These are phyloP conservation scores for Mus caroli DNA, from an alignment of 2,797 vertebrate genomes.

Conservation along the genomic window DNA sequence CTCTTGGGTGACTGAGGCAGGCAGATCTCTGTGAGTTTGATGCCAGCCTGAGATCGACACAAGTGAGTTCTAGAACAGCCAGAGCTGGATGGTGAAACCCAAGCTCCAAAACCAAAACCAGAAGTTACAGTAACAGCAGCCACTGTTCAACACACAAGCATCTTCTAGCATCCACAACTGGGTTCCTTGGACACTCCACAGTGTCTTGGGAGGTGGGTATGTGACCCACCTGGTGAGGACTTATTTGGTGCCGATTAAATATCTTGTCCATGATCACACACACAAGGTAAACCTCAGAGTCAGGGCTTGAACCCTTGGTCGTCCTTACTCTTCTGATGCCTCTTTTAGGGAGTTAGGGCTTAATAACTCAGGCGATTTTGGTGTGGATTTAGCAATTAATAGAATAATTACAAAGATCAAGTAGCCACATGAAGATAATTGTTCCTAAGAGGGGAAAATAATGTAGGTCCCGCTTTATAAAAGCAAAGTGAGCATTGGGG, in stretches of 20 bases:
- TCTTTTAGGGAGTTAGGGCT: conserved; percentile 1
- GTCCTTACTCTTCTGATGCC: conserved; percentile 2
- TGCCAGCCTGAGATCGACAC: neutral
- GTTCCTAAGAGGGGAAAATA: conserved; percentile 53
- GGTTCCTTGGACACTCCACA: neutral
- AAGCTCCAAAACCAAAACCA: neutral
- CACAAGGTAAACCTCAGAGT: neutral
- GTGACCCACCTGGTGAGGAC: neutral
- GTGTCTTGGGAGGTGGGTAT: neutral
- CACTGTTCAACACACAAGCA: neutral
- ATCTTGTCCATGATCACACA: conserved; percentile 15
- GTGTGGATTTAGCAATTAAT: conserved; percentile 38
- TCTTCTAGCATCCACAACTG: neutral
- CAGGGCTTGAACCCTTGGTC: neutral
- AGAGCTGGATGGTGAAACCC: no score
- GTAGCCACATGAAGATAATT: conserved; percentile 57
- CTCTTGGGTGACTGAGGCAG: neutral
- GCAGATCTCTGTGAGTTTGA: neutral
- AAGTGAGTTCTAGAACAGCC: neutral
- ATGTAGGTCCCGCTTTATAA: conserved; percentile 6
- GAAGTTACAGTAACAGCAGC: neutral
- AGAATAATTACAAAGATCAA: conserved; percentile 65
- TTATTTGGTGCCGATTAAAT: conserved; percentile 27
- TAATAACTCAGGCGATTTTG: conserved; percentile 40
- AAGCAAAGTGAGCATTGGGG: neutral